A percentile compares a stretch with the other conserved stretches of the same genome.
phyloP scores from a whole-genome alignment of 2,797 vertebrate genomes.

The Danio aesculapii region DNA sequence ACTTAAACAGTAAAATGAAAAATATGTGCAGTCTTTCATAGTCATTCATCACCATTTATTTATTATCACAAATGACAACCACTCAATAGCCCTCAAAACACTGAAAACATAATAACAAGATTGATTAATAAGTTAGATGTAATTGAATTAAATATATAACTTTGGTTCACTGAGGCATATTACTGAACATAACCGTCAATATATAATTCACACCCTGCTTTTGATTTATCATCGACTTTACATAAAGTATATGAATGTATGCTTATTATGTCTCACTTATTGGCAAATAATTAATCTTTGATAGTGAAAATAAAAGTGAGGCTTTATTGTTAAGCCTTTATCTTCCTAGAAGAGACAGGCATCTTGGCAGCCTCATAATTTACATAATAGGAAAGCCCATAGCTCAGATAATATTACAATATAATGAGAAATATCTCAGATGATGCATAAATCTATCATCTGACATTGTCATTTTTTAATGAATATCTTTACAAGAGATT shows the following conservation, averaged over 20 bases:
- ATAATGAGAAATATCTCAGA: constrained; percentile 12
- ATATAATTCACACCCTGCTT: too few species aligned
- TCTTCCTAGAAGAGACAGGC: constrained; percentile 4
- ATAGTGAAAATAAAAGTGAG: neutral
- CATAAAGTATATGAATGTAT: neutral
- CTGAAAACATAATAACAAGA: too few species aligned
- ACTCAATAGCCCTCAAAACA: too few species aligned
- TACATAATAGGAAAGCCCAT: neutral
- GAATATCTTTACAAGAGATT: neutral
- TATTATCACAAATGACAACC: too few species aligned
- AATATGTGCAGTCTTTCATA: too few species aligned
- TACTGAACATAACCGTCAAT: too few species aligned
- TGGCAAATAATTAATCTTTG: constrained; percentile 18
- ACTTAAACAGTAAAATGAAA: too few species aligned
- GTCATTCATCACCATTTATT: too few species aligned
- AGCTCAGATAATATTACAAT: constrained; percentile 21
- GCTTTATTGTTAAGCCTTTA: constrained; percentile 19
- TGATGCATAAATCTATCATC: neutral
- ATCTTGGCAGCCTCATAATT: constrained; percentile 27
- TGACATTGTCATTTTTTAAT: constrained; percentile 10
- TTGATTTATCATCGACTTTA: neutral
- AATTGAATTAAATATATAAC: too few species aligned
- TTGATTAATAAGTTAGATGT: too few species aligned
- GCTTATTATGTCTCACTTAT: constrained; percentile 1
- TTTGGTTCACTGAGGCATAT: too few species aligned